Base-by-base conservation (phyloP, 2,888 invertebrate genomes). In the Apodemia mormo region DNA sequence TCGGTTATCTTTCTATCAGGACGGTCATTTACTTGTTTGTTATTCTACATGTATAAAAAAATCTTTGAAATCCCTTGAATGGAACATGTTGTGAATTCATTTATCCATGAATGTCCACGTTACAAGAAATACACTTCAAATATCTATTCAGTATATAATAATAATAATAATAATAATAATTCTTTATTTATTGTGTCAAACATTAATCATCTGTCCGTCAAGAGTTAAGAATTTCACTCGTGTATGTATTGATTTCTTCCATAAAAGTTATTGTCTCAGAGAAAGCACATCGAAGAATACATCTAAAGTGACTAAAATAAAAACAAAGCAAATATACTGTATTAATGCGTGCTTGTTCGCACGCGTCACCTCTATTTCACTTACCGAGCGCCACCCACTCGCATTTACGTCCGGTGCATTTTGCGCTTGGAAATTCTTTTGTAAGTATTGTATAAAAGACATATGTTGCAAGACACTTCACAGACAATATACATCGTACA, bases 321-420 rank as follows among this genome's bases (percentile, higher is more conserved):
- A 72, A 71, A 49, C 67, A 72, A 71, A 70, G 64, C 49, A 61
- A 61, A 30, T 66, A 49, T 49, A 49, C 14, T 45, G 71, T 72
- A 72, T 71, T 71, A 71, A 73, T 69, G 72, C 67, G 66, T 64
- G 66, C 67, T 68, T 69, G 67, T 65, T 58, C 72, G 71, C 70
- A 69, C 70, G 74, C 71, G 72, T 75, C 75, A 71, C 66, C 69
- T 72, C 67, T 70, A 74, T 71, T 70, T 70, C 70, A 72, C 71
- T 75, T 75, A 69, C 72, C 72, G 71, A 58, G 58, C 29, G 73
- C 71, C 75, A 71, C 74, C 75, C 75, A 75, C 75, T 68, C 70
- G 61, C 69, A 65, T 64, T 67, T 58, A 54, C 67, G 58, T 58
- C 58, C 30, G 58, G 30, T 22, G 29, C 30, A 58, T 58, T 58